Base-by-base conservation (phyloP, 2,797 vertebrate species). In the Catostomus latipinnis region DNA sequence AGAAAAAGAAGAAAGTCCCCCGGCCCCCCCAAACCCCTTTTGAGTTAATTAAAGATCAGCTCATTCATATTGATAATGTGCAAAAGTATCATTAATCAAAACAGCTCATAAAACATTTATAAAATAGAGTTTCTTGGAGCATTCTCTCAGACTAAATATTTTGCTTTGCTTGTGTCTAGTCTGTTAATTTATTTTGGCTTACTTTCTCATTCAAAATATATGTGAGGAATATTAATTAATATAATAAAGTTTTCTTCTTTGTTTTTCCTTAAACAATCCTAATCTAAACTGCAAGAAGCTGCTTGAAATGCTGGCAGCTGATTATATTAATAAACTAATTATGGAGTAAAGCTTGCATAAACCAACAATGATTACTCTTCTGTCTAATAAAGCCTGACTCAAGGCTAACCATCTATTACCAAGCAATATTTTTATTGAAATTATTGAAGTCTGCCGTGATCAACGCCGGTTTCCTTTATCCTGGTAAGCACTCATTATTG, bases 241-340 rank as follows among this genome's bases (percentile, higher is more conserved):
- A 76, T 68, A 76, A 80, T 76, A 73, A 82, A 80, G 62, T 58
- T 71, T 76, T 76, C 62, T 71, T 34, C n/a, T 62, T 54, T 22
- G 45, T 43, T 70, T 49, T 70, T 78, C 58, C 50, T 81, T 63
- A 49, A 66, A n/a, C 60, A 72, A 80, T 76, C 69, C 18, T 52
- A 73, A 80, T 71, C 60, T 83, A 76, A 81, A 67, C 79, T 69
- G 46, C 58, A 61, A 49, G 72, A 48, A 65, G 65, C 67, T 71
- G 72, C 18, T 62, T 68, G 81, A 56, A 76, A 76, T 78, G 67
- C 81, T 84, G 69, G 16, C 1, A 52, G 77, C 70, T 83, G 74
- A 81, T 85, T 82, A 82, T 72, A 81, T 80, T 84, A 82, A 78
- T 84, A 76, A 83, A 86, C 22, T 81, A 74, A 72, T 86, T 86